phyloP scores from a whole-genome alignment of 1,140 invertebrate species.

The Stegodyphus mimosarum region DNA sequence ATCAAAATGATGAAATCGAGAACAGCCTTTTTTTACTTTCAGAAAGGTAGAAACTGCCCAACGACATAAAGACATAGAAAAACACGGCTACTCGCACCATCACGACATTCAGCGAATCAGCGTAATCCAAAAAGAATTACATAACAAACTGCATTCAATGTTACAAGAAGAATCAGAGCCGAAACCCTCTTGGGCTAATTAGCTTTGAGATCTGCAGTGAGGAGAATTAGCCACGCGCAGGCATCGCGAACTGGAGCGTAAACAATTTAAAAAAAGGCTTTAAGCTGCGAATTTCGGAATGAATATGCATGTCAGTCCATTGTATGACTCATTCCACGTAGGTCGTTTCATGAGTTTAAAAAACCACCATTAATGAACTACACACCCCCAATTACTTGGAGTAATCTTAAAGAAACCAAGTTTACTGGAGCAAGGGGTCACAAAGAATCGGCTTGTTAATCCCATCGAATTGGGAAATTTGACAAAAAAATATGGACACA shows the following conservation, averaged over 20 bases:
- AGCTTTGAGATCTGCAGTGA: neutral
- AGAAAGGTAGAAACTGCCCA: too few relatives aligned
- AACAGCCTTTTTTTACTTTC: too few relatives aligned
- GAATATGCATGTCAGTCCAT: neutral
- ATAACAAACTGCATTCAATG: too few relatives aligned
- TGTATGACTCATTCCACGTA: neutral
- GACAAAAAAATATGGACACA: too few relatives aligned
- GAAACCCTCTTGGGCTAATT: slow-evolving; percentile 25
- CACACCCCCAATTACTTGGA: neutral
- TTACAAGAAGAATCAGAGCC: neutral
- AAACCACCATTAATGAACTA: neutral
- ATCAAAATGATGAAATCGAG: too few relatives aligned
- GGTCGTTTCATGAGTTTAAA: too few relatives aligned
- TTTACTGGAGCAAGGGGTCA: neutral
- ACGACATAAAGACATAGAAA: too few relatives aligned
- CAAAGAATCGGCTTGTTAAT: neutral
- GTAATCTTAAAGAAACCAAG: neutral
- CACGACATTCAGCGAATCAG: too few relatives aligned
- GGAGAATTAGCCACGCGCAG: neutral
- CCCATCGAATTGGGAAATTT: too few relatives aligned
- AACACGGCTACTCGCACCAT: too few relatives aligned
- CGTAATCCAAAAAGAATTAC: too few relatives aligned
- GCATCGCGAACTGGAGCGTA: neutral
- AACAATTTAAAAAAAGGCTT: neutral
- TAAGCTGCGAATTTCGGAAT: neutral